Percentiles rank a stretch among this genome's conserved stretches.
Evolutionary conservation across 2,888 invertebrate species (phyloP).

Genomic region (Tetropium fuscum): DNA sequence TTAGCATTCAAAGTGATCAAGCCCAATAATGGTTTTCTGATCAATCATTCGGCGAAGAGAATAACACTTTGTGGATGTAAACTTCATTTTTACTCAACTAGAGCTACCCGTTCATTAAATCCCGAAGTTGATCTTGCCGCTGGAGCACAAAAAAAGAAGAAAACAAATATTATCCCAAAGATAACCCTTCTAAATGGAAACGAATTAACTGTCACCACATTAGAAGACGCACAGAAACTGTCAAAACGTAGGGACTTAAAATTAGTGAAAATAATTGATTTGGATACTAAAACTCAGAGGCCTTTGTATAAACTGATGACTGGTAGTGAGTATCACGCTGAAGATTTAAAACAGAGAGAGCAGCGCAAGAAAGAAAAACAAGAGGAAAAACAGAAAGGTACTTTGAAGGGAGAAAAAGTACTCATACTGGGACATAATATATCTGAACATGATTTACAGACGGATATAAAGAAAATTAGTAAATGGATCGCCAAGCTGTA

Average conservation of each 20-base stretch:
- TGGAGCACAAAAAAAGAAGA: constrained; percentile 52
- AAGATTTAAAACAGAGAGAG: constrained; percentile 71
- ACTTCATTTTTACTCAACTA: constrained; percentile 5
- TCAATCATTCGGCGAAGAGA: neutral
- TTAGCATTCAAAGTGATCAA: constrained; percentile 4
- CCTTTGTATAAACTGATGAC: constrained; percentile 79
- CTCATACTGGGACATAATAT: constrained; percentile 74
- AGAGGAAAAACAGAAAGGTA: constrained; percentile 59
- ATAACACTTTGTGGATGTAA: constrained; percentile 10
- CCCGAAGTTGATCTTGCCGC: constrained; percentile 20
- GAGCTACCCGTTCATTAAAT: constrained; percentile 10
- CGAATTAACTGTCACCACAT: constrained; percentile 72
- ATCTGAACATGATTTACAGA: constrained; percentile 75
- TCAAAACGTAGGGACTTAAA: constrained; percentile 77
- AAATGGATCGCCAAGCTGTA: constrained; percentile 76
- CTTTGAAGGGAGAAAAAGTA: constrained; percentile 74
- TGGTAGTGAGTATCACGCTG: constrained; percentile 73
- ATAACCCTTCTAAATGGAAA: constrained; percentile 74
- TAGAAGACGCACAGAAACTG: constrained; percentile 78
- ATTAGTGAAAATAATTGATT: constrained; percentile 76
- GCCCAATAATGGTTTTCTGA: constrained; percentile 3
- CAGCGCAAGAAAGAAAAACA: constrained; percentile 66
- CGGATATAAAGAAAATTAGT: constrained; percentile 73
- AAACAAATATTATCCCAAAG: constrained; percentile 66
- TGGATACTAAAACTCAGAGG: constrained; percentile 75